Percentiles rank a stretch among this genome's conserved stretches.
Evolutionary conservation across 2,888 invertebrate species (phyloP).

Genomic region (Cephus sareptanus): DNA sequence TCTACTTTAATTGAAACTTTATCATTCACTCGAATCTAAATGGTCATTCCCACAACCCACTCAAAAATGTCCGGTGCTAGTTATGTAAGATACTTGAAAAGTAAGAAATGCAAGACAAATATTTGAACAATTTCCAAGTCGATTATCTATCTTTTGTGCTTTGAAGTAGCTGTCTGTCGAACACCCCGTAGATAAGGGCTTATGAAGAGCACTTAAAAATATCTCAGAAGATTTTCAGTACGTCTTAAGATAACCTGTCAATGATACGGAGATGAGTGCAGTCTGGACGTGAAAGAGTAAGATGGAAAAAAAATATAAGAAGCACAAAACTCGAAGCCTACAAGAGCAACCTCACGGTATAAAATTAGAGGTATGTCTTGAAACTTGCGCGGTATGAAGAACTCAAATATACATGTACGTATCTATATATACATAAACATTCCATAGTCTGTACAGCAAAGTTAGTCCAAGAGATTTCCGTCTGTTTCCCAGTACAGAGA

Average conservation of each 20-base stretch:
- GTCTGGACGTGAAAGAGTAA: not conserved
- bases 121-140: not conserved
- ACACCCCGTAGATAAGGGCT: not conserved
- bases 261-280: not conserved
- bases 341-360: not conserved
- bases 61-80: too few species aligned
- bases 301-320: not conserved
- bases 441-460: not conserved
- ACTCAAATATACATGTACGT: not conserved
- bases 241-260: not conserved
- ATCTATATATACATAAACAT: not conserved
- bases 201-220: constrained; percentile 1
- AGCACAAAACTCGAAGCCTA: not conserved
- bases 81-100: not conserved
- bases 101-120: not conserved
- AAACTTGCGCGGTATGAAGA: not conserved
- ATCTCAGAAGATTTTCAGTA: not conserved
- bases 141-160: not conserved
- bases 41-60: not conserved
- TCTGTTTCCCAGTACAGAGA: not conserved
- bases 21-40: not conserved
- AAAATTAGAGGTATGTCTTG: not conserved
- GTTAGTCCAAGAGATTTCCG: not conserved
- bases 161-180: not conserved
- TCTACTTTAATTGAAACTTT: not conserved